Evolutionary conservation across 2,888 invertebrate species (phyloP), one percentile per base, ranked within the genome.

Genomic region (Adineta ricciae): DNA sequence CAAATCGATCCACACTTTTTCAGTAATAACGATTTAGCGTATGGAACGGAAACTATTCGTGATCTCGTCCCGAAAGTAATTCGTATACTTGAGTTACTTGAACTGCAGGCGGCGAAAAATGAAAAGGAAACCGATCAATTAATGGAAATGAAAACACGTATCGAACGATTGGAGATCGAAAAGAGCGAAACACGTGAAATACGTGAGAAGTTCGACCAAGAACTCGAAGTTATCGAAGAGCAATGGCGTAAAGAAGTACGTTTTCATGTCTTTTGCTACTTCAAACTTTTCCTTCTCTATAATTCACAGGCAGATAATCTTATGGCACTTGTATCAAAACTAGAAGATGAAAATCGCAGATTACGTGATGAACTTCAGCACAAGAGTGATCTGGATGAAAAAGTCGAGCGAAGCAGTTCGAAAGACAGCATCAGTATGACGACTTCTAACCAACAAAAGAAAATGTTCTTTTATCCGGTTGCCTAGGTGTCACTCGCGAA

Each of bases 1-100:
- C 27, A 19, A 16, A 19, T 64, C 16, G n/a, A n/a, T n/a, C n/a
- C n/a, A n/a, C n/a, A n/a, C n/a, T n/a, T n/a, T n/a, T n/a, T n/a
- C n/a, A n/a, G n/a, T n/a, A n/a, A n/a, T n/a, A n/a, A n/a, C n/a
- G n/a, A n/a, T n/a, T n/a, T 64, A 64, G 64, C 93, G 88, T 95
- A 94, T 92, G 98, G 98, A 87, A 94, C 95, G 87, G 96, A 97
- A 88, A 94, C 95, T 84, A 94, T 98, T 56, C 94, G 93, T 16
- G 92, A 94, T 88, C 92, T 99, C 86, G 96, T 98, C 94, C 96
- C 97, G 84, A 96, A 96, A 92, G 96, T 97, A 86, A 95, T 97
- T 86, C 94, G 94, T 88, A 94, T 96, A 24, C 91, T 97, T 87
- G 97, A 97, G 91, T 92, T 96, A 88, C 92, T 97, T 88, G 97